Base-by-base conservation (phyloP, 2,113 vertebrate species). In the Callipepla californica region DNA sequence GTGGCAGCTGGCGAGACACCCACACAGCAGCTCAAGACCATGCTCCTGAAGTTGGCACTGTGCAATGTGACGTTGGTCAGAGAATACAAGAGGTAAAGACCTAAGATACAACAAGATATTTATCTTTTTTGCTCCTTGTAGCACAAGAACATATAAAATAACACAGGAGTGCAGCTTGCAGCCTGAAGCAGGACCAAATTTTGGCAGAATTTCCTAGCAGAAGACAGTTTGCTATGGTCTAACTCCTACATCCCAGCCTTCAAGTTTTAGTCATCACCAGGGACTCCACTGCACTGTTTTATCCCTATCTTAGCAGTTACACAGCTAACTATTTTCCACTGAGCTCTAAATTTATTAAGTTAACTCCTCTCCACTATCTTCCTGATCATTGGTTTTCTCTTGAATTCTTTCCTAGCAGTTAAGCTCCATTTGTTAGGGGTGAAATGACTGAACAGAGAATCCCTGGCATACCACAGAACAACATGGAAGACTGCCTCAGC, bases 181-280 rank as follows among this genome's bases (percentile, higher is more conserved):
- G 89, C 70, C 73, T 69, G 89, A 16, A 51, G 69, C 76, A 80
- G 92, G 80, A 75, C 32, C 80, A 19, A 8, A 0, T 80, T 84
- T 86, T 93, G 96, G 92, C 93, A 93, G 80, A 80, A 34, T 63
- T 83, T 90, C 90, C 92, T 26, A 45, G 63, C 0, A 91, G 90
- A 83, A 80, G 72, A 74, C 61, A 81, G 82, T 85, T 93, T 91
- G 92, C 92, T 90, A 63, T 85, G 95, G 93, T 30, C 80, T 72
- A 88, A 96, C 92, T 94, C 96, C 96, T 92, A 96, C 96, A 92
- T 70, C 42, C 34, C 77, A 93, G 75, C 92, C 86, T 77, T 94
- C 1, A 28, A 82, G 73, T 72, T 96, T 93, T 96, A 96, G 93
- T 96, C 96, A 96, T 90, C 47, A 8, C 73, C 72, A n/a, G 68